Evolutionary conservation across 2,113 vertebrate genomes (phyloP), one percentile per base, ranked within the genome.

Genomic region (Cercocebus atys): DNA sequence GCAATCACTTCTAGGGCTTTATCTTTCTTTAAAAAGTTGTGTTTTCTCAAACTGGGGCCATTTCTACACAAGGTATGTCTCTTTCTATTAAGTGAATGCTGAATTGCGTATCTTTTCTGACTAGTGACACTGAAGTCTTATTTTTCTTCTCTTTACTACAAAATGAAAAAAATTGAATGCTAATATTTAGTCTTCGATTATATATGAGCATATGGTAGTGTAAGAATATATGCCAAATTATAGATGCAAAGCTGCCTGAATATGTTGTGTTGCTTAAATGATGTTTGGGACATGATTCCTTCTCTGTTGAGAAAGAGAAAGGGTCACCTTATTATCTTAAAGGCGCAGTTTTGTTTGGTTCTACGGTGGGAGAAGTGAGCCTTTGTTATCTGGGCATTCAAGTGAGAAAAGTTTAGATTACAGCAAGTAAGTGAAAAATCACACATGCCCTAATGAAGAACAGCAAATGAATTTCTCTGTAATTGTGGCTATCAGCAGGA

Each of bases 121-220:
- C 79, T 50, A 27, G 20, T 52, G 45, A 72, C 18, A 47, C 6
- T 52, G 6, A 8, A 83, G 43, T 59, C 45, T 82, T 47, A 2
- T 78, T 93, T 92, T 95, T 64, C 27, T 95, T 92, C 23, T 90
- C 16, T 70, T 81, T 92, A 30, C 32, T 47, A 83, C 52, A 93
- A 90, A 92, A 92, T 55, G 50, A 68, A 12, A 80, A 80, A 80
- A 50, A 25, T 13, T 75, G 64, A 70, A 86, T 70, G 17, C 1
- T 17, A 83, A 25, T 50, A 81, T 89, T 35, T 79, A 47, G 20
- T 86, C 25, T 55, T 70, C 55, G 70, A 3, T 27, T 87, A 80
- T 61, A 78, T 57, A 11, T 22, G 35, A 13, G 9, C 2, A 6
- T 32, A 10, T 6, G 1, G 4, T 27, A 59, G 8, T 32, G 0